phyloP scores from a whole-genome alignment of 1,140 invertebrate genomes.

The Lasioglossum baleicum region DNA sequence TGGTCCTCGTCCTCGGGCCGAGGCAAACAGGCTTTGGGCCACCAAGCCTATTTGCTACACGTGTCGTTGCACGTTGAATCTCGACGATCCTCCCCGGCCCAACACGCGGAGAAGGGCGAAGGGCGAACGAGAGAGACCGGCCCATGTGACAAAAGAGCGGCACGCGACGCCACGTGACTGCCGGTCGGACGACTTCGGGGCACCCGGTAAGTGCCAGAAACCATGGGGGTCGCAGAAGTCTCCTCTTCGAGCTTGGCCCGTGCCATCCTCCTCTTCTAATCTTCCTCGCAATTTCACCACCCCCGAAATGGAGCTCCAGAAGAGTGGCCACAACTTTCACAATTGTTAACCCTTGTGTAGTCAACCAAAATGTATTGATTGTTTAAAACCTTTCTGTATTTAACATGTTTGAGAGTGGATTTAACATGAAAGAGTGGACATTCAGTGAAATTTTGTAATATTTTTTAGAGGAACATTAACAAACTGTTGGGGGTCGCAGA shows the following conservation, averaged over 20 bases:
- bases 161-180: constrained; percentile 66
- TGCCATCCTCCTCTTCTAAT: neutral
- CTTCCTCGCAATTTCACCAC: no score
- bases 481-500: constrained; percentile 26
- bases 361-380: no score
- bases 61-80: constrained; percentile 68
- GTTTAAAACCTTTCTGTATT: no score
- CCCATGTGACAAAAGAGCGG: constrained; percentile 49
- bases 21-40: constrained; percentile 65
- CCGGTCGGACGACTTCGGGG: constrained; percentile 53
- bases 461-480: no score
- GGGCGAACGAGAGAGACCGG: neutral
- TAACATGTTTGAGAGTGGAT: no score
- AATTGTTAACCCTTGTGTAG: no score
- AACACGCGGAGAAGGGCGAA: constrained; percentile 33
- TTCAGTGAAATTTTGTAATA: no score
- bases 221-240: constrained; percentile 48
- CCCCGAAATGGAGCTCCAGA: no score
- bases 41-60: constrained; percentile 73
- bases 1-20: constrained; percentile 20
- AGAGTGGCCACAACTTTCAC: no score
- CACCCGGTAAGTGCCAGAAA: constrained; percentile 67
- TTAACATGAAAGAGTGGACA: no score
- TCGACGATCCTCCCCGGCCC: constrained; percentile 55
- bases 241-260: neutral